Conservation (phyloP, 1,140 invertebrate species). For the Mya arenaria region DNA sequence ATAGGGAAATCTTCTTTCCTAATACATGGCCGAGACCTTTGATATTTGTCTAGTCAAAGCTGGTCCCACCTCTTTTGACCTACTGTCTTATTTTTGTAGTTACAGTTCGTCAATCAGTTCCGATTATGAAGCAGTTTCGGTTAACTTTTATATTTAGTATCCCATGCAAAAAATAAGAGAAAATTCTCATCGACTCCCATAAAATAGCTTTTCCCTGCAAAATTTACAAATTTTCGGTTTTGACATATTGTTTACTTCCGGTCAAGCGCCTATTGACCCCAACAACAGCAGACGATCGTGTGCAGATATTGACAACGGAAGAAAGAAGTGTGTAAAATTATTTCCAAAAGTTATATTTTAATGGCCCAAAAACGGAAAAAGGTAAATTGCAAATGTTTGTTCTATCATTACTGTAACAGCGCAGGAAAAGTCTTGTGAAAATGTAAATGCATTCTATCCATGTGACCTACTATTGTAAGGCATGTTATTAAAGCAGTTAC, state of each 20-base stretch:
- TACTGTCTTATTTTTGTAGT: too few relatives aligned
- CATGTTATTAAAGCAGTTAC: background rate
- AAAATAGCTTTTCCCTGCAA: background rate
- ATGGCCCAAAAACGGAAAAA: constrained; percentile 7
- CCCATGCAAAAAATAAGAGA: background rate
- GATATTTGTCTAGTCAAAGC: too few relatives aligned
- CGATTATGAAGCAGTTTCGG: background rate
- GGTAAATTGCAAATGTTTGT: constrained; percentile 1
- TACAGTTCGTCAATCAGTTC: constrained; percentile 7
- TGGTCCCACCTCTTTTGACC: too few relatives aligned
- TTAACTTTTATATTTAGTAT: background rate
- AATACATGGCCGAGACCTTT: too few relatives aligned
- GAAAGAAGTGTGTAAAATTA: background rate
- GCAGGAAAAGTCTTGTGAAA: background rate
- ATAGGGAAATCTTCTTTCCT: too few relatives aligned
- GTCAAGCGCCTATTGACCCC: background rate
- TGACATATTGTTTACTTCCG: background rate
- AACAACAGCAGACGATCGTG: background rate
- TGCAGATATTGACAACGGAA: background rate
- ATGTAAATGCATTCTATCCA: background rate
- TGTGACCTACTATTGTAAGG: background rate
- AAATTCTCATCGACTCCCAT: background rate
- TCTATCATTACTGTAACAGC: background rate
- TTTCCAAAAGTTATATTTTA: too few relatives aligned
- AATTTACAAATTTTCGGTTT: background rate